Evolutionary conservation across 2,113 vertebrate genomes (phyloP), one percentile per base, ranked within the genome.

Genomic region (Alces alces): DNA sequence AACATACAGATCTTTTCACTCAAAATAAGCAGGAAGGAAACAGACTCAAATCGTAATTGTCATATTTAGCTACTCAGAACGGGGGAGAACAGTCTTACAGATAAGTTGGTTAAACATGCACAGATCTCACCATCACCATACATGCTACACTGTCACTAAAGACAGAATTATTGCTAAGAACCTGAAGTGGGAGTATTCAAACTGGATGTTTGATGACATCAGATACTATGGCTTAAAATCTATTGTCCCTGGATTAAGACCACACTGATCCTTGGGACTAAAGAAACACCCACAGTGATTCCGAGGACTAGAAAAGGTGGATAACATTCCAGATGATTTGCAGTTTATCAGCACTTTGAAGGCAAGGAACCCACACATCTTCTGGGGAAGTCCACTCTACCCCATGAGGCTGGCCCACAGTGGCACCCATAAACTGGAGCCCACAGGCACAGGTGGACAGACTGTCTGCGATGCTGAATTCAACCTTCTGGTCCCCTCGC

Each of bases 1-100:
- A 98, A 82, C 50, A 94, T 79, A 96, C 70, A 82, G 60, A 89
- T 95, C 79, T 96, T 96, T 88, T 94, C 66, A 91, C 95, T 96
- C 97, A 92, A 97, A 97, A 98, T 95, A 79, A 95, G 73, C 84
- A 89, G 2, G 43, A 89, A 45, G 60, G n/a, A 93, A 98, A 86
- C 30, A 98, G 95, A 85, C 95, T 91, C 7, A 87, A 89, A 95
- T 97, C 43, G 2, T 88, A 97, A 97, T 76, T 93, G 83, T 91
- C 96, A 64, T 70, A 94, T 97, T 94, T 89, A 96, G 87, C 86
- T 73, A 86, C 87, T 93, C 84, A 93, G 57, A 95, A 92, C 55
- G 85, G 61, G 36, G n/a, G 58, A 89, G 47, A 66, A 66, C 30
- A 61, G 84, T 36, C 43, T 93, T 92, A 82, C 60, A 58, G 30